A percentile compares a stretch with the other conserved stretches of the same genome.
Evolutionary conservation across 1,140 invertebrate species (phyloP).

Genomic region (Drosophila chauvacae): DNA sequence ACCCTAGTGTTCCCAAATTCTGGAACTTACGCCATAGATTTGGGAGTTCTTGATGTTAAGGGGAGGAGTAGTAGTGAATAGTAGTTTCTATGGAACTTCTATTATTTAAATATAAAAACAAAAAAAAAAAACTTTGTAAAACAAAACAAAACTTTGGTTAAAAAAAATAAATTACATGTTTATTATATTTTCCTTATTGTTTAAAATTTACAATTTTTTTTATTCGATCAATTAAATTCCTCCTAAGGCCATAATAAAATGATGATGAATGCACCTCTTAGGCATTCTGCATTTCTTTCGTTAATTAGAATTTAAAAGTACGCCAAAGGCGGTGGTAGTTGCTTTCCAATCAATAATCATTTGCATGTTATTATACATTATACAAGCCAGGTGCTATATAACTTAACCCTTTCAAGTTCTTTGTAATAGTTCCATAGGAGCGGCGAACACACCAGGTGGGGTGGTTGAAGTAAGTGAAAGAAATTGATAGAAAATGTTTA

Average conservation of each 20-base stretch:
- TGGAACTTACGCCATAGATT: not conserved
- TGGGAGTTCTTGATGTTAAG: too few relatives aligned
- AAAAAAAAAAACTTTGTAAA: too few relatives aligned
- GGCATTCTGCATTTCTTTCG: not conserved
- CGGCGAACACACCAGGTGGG: not conserved
- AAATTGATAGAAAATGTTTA: not conserved
- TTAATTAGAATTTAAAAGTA: conserved; percentile 5
- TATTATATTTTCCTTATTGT: too few relatives aligned
- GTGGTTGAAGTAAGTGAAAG: not conserved
- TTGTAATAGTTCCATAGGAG: not conserved
- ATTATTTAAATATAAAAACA: too few relatives aligned
- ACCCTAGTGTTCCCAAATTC: too few relatives aligned
- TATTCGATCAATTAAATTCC: not conserved
- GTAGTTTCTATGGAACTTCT: too few relatives aligned
- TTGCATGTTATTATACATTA: not conserved
- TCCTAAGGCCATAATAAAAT: not conserved
- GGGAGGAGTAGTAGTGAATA: too few relatives aligned
- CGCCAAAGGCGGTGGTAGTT: too few relatives aligned
- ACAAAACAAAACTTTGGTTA: too few relatives aligned
- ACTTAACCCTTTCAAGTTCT: not conserved
- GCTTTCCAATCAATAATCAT: conserved; percentile 1
- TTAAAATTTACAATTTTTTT: too few relatives aligned
- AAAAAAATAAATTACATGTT: too few relatives aligned
- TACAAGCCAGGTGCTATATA: not conserved
- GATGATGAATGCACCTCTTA: not conserved